A percentile compares a stretch with the other conserved stretches of the same genome.
phyloP scores from a whole-genome alignment of 2,113 vertebrate genomes.

The Phyllostomus discolor region DNA sequence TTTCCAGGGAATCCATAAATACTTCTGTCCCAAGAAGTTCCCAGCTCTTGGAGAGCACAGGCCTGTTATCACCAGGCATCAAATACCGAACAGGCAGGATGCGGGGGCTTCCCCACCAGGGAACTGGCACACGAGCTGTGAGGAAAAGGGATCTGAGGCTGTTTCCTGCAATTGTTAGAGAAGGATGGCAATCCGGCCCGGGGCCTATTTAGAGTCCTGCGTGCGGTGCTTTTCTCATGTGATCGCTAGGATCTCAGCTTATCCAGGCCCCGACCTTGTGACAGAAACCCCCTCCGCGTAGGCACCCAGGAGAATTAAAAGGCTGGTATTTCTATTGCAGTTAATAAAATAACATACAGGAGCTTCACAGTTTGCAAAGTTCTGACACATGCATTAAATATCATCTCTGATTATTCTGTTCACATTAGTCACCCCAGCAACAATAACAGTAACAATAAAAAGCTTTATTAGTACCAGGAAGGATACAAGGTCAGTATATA shows the following conservation, averaged over 20 bases:
- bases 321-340: not conserved
- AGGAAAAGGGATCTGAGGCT: constrained; percentile 76
- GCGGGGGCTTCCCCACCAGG: constrained; percentile 78
- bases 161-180: constrained; percentile 82
- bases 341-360: not conserved
- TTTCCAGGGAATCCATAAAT: constrained; percentile 72
- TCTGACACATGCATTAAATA: not conserved
- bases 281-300: not conserved
- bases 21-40: constrained; percentile 71
- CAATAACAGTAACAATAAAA: not conserved
- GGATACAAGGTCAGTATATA: not conserved
- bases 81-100: constrained; percentile 77
- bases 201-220: constrained; percentile 32
- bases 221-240: not conserved
- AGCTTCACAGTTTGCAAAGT: not conserved
- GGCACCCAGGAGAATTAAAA: not conserved
- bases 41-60: constrained; percentile 57
- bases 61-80: constrained; percentile 76
- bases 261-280: not conserved
- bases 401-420: not conserved
- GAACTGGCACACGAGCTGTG: constrained; percentile 68
- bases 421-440: constrained; percentile 28
- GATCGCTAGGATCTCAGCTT: constrained; percentile 2
- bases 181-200: constrained; percentile 69
- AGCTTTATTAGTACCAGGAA: not conserved